Evolutionary conservation across 2,888 invertebrate species (phyloP), one percentile per base, ranked within the genome.

Genomic region (Chalcis sispes): DNA sequence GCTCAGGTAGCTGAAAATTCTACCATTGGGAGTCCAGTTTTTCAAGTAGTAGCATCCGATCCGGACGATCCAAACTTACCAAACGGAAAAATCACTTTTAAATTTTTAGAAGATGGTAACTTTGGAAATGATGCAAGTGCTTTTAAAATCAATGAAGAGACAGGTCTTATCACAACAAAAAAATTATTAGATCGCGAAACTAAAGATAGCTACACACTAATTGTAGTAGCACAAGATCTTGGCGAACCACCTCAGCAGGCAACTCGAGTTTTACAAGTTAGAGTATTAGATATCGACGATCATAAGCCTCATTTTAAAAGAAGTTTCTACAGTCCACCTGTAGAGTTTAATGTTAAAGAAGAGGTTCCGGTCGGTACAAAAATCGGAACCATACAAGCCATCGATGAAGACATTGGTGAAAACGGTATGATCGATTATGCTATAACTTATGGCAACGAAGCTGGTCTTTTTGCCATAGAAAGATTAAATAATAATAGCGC

Each of bases 51-150:
- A 2, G 95, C 95, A 0, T 93, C 92, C 15, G 95, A 95, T 87
- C 95, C 95, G 0, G 95, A 95, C 80, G 94, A 94, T 82, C 93
- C 94, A 0, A 92, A 92, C 48, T 92, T 93, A n/a, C 93, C 93
- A 0, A 94, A 95, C 15, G 95, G 95, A 0, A 92, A 92, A 78
- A 90, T 95, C 0, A 91, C 91, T 8, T 95, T 94, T 83, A 93
- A 92, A 64, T 93, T 95, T 80, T 90, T 95, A 69, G 93, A 93
- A 72, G 94, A 92, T 79, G 93, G 93, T 1, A 89, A 91, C 10
- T 88, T 88, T 7, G 89, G 88, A 0, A 88, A 85, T 61, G 88
- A 85, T 32, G 83, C 88, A 0, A 87, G 86, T 62, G 84, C 86
- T 2, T 87, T 89, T 32, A 84, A 76, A 0, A 87, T 89, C 20